Evolutionary conservation across 2,797 vertebrate species (phyloP).

Genomic region (Philypnodon macrostomus): DNA sequence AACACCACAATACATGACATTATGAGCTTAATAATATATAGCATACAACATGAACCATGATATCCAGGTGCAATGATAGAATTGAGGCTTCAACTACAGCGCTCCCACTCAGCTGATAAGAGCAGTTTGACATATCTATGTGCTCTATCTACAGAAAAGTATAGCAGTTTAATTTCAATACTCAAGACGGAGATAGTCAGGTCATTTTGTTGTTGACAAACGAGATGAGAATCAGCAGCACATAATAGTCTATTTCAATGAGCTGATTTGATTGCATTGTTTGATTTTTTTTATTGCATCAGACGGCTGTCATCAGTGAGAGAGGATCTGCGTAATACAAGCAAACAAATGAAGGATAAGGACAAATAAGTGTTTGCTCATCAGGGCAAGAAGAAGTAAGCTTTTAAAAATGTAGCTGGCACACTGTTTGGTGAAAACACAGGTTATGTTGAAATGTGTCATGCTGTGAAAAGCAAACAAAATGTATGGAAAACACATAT

Average conservation of each 20-base stretch:
- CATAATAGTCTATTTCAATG: slow-evolving; percentile 21
- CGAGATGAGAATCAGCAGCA: slow-evolving; percentile 24
- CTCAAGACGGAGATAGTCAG: slow-evolving; percentile 6
- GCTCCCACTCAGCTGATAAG: slow-evolving; percentile 2
- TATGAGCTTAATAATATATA: slow-evolving; percentile 26
- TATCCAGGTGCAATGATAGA: background rate
- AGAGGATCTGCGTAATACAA: slow-evolving; percentile 10
- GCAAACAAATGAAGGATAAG: slow-evolving; percentile 16
- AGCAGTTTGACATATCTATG: background rate
- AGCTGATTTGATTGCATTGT: slow-evolving; percentile 20
- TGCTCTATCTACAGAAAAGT: background rate
- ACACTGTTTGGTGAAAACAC: slow-evolving; percentile 9
- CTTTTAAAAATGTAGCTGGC: background rate
- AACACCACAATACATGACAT: slow-evolving; percentile 12
- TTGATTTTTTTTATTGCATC: slow-evolving; percentile 17
- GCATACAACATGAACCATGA: slow-evolving; percentile 13
- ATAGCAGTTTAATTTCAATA: slow-evolving; percentile 14
- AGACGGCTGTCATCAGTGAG: slow-evolving; percentile 15
- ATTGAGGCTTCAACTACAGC: background rate
- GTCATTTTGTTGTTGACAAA: slow-evolving; percentile 26
- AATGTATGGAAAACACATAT: slow-evolving; percentile 8
- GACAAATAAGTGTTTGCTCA: slow-evolving; percentile 11
- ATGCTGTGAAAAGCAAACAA: slow-evolving; percentile 8
- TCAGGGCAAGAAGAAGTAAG: slow-evolving; percentile 3
- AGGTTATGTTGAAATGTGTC: slow-evolving; percentile 6